Evolutionary conservation across 1,140 invertebrate species (phyloP).

Genomic region (Ridgeia piscesae): DNA sequence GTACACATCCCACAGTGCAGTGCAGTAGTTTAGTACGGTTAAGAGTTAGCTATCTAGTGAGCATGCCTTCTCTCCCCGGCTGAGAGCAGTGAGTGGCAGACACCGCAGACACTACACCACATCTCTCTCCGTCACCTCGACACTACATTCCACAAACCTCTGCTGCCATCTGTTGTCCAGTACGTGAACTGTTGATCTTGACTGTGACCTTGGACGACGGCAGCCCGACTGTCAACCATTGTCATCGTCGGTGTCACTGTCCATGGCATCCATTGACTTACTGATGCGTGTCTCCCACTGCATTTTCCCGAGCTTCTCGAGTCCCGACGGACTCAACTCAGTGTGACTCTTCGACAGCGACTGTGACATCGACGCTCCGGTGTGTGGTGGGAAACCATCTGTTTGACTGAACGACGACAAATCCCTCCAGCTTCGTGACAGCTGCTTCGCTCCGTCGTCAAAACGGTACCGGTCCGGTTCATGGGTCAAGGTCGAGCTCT

Average conservation of each 20-base stretch:
- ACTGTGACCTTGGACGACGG: neutral
- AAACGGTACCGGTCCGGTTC: neutral
- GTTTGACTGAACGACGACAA: neutral
- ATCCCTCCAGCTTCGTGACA: neutral
- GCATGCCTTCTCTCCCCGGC: neutral
- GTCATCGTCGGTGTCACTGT: neutral
- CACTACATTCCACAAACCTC: neutral
- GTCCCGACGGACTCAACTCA: neutral
- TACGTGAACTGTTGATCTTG: neutral
- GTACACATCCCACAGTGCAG: neutral
- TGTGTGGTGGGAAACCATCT: neutral
- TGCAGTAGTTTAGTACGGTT: neutral
- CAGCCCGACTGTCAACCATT: neutral
- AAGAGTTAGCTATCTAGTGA: neutral
- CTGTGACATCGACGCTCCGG: neutral
- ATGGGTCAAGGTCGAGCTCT: neutral
- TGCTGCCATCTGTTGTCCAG: neutral
- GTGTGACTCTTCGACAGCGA: neutral
- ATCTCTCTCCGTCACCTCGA: neutral
- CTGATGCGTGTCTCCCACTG: neutral
- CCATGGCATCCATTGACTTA: slow-evolving; percentile 10
- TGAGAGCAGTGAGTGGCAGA: neutral
- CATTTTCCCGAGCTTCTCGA: neutral
- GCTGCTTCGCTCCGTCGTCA: neutral
- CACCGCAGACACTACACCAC: neutral